These are phyloP conservation scores for Bugula neritina DNA, from an alignment of 2,888 invertebrate species.

Conservation along the genomic window DNA sequence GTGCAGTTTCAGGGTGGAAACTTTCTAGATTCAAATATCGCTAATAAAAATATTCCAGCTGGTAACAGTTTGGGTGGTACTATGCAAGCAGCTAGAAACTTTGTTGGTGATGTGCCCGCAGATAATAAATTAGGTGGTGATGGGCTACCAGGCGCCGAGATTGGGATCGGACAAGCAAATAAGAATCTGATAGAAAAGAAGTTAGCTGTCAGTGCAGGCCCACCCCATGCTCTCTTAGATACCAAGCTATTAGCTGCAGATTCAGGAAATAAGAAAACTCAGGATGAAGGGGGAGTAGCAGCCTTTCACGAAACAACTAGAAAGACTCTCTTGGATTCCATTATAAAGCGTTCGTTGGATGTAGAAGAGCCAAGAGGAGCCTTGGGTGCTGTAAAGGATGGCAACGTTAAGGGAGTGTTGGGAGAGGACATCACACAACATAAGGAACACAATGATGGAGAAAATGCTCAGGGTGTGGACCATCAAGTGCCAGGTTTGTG, in stretches of 20 bases:
- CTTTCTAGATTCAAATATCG: neutral
- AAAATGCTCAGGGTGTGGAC: too few species aligned
- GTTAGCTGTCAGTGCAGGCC: too few species aligned
- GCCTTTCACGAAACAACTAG: slow-evolving; percentile 6
- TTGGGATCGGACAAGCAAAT: neutral
- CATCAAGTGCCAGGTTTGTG: too few species aligned
- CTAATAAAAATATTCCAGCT: neutral
- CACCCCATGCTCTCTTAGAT: too few species aligned
- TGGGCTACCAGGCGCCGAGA: neutral
- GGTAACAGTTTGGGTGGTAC: neutral
- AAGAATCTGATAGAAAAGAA: too few species aligned
- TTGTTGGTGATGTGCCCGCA: neutral
- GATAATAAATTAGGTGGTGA: neutral
- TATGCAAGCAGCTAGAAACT: neutral
- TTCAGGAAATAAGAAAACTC: neutral
- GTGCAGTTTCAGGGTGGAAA: neutral
- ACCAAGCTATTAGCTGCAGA: neutral
- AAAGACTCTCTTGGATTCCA: neutral
- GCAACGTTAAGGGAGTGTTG: too few species aligned
- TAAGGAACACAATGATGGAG: too few species aligned
- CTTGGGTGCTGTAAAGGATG: too few species aligned
- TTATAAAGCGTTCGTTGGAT: neutral
- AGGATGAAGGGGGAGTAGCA: neutral
- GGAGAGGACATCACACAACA: too few species aligned
- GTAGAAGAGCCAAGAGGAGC: neutral